A percentile compares a stretch with the other conserved stretches of the same genome.
phyloP scores from a whole-genome alignment of 2,888 invertebrate genomes.

The Mesorhabditis belari region DNA sequence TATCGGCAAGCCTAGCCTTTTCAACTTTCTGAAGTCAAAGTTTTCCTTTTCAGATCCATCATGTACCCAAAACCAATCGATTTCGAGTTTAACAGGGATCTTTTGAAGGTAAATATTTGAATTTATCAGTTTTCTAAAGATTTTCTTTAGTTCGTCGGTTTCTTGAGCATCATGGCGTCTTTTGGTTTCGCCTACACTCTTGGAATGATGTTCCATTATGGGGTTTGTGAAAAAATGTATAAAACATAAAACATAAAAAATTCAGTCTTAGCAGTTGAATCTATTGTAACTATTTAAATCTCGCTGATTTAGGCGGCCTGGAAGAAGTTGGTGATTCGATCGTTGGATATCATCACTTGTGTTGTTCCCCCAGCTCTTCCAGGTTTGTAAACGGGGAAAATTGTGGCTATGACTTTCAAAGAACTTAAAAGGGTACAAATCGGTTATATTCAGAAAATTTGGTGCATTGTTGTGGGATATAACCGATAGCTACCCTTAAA shows the following conservation, averaged over 20 bases:
- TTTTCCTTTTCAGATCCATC: too few species aligned
- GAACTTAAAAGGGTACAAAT: too few species aligned
- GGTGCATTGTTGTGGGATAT: neutral
- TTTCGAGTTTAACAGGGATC: conserved; percentile 61
- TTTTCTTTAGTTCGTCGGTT: conserved; percentile 17
- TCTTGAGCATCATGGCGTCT: conserved; percentile 25
- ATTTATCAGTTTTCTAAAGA: neutral
- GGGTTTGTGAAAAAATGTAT: too few species aligned
- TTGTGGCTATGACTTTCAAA: neutral
- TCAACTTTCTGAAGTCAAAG: too few species aligned
- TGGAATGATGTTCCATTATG: conserved; percentile 65
- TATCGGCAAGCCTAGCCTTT: too few species aligned
- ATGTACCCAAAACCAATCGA: conserved; percentile 62
- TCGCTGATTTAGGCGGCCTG: neutral
- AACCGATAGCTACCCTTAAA: neutral
- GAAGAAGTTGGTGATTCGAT: conserved; percentile 55
- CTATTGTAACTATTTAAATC: too few species aligned
- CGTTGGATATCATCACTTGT: conserved; percentile 82
- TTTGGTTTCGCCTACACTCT: conserved; percentile 66
- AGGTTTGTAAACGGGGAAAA: conserved; percentile 7
- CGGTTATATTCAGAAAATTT: neutral
- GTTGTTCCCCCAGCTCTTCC: conserved; percentile 87
- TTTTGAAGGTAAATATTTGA: conserved; percentile 53
- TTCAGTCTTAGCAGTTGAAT: too few species aligned
- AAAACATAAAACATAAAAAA: too few species aligned